phyloP scores from a whole-genome alignment of 2,113 vertebrate genomes.

The Perognathus longimembris region DNA sequence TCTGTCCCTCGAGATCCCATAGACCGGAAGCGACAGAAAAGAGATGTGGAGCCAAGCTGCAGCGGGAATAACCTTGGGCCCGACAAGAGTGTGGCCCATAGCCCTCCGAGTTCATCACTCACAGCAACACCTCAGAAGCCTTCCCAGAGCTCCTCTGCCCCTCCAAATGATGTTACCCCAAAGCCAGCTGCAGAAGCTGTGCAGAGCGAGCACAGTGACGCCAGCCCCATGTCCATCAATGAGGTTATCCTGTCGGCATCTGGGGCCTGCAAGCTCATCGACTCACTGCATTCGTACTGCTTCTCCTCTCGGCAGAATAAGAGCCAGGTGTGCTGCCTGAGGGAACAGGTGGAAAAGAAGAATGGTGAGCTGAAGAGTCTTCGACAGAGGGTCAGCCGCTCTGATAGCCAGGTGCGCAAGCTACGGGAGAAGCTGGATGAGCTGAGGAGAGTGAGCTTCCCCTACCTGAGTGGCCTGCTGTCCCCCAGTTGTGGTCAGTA shows the following conservation, averaged over 20 bases:
- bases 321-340: conserved; percentile 88
- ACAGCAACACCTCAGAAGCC: conserved; percentile 86
- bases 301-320: conserved; percentile 88
- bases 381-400: conserved; percentile 86
- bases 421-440: conserved; percentile 88
- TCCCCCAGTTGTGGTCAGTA: conserved; percentile 88
- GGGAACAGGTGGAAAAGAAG: conserved; percentile 88
- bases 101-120: conserved; percentile 82
- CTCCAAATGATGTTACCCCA: conserved; percentile 86
- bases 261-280: conserved; percentile 88
- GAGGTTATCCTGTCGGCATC: conserved; percentile 89
- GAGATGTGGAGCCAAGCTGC: conserved; percentile 81
- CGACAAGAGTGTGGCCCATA: conserved; percentile 53
- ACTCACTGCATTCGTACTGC: conserved; percentile 90
- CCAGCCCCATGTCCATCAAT: conserved; percentile 89
- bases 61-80: conserved; percentile 80
- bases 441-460: conserved; percentile 84
- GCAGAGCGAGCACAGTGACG: conserved; percentile 83
- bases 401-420: conserved; percentile 87
- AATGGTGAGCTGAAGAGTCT: conserved; percentile 84
- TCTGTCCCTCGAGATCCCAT: conserved; percentile 85
- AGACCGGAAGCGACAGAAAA: conserved; percentile 88
- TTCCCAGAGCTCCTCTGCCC: conserved; percentile 82
- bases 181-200: conserved; percentile 85
- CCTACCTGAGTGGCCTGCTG: conserved; percentile 84